Percentiles rank a stretch among this genome's conserved stretches.
Evolutionary conservation across 64 coral and sea anemone species (phyloP).

Genomic region (Pachyseris speciosa): DNA sequence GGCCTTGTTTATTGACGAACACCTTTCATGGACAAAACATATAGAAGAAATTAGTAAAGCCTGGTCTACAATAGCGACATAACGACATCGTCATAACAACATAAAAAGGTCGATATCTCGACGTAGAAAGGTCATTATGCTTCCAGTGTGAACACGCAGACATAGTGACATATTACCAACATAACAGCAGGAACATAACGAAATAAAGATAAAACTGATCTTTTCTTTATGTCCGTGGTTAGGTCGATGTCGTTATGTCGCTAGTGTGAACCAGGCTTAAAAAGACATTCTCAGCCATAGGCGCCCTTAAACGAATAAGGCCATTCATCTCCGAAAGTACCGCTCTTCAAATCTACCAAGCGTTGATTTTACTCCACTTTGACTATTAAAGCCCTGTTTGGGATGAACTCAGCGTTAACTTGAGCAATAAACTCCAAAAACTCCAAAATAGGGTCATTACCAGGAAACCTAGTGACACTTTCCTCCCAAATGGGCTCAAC

Average conservation of each 20-base stretch:
- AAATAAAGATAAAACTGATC: no score
- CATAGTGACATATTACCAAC: no score
- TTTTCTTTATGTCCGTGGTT: no score
- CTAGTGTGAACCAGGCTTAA: no score
- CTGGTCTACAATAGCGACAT: no score
- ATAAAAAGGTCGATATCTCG: no score
- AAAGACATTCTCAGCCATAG: conserved; percentile 13
- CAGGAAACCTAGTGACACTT: neutral
- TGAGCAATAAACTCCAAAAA: conserved; percentile 32
- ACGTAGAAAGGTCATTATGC: no score
- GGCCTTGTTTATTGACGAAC: neutral
- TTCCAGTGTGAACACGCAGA: no score
- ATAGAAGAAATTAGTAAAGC: neutral
- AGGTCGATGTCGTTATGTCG: no score
- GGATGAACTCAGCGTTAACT: neutral
- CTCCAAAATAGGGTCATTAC: conserved; percentile 46
- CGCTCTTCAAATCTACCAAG: conserved; percentile 21
- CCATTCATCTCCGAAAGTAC: conserved; percentile 20
- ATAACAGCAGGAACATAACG: no score
- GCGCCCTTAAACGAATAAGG: conserved; percentile 40
- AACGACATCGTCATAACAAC: no score
- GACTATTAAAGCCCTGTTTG: conserved; percentile 51
- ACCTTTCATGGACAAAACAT: neutral
- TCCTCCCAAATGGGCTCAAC: neutral
- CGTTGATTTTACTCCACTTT: conserved; percentile 40